These are phyloP conservation scores for Oscheius sp. DNA, from an alignment of 2,888 invertebrate species.

Conservation along the genomic window DNA sequence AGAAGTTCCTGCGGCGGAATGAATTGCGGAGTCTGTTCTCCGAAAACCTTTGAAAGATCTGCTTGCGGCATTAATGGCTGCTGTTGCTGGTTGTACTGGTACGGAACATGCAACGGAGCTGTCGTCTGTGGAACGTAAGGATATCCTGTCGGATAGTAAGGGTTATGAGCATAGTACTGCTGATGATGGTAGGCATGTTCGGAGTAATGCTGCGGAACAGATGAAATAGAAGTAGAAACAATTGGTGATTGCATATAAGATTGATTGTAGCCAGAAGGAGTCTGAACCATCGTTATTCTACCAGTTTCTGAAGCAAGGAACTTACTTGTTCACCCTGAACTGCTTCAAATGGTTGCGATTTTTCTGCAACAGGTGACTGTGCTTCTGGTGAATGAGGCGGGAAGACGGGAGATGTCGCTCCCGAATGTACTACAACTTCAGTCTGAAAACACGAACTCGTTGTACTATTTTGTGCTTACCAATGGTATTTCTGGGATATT, in stretches of 20 bases:
- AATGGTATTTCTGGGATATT: slow-evolving; percentile 25
- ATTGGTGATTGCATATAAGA: not conserved
- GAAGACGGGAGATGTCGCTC: slow-evolving; percentile 51
- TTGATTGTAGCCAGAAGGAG: not conserved
- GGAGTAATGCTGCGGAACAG: not conserved
- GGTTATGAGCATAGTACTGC: slow-evolving; percentile 36
- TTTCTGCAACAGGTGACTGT: not conserved
- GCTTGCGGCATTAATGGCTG: slow-evolving; percentile 36
- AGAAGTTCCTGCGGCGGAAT: slow-evolving; percentile 14
- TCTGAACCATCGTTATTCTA: not conserved
- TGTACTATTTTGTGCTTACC: not conserved
- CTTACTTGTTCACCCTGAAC: too few relatives aligned
- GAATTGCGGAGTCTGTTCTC: slow-evolving; percentile 4
- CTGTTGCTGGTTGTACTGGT: slow-evolving; percentile 16
- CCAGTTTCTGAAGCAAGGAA: too few relatives aligned
- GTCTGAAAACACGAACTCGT: slow-evolving; percentile 37
- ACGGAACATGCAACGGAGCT: slow-evolving; percentile 12
- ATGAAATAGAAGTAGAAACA: not conserved
- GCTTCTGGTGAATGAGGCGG: slow-evolving; percentile 11
- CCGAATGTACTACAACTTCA: slow-evolving; percentile 59
- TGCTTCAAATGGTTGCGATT: not conserved
- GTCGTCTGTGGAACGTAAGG: slow-evolving; percentile 23
- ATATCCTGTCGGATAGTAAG: slow-evolving; percentile 13
- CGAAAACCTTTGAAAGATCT: slow-evolving; percentile 38
- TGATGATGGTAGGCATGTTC: slow-evolving; percentile 30